Evolutionary conservation across 2,113 vertebrate genomes (phyloP).

Genomic region (Zosterops hypoxanthus): DNA sequence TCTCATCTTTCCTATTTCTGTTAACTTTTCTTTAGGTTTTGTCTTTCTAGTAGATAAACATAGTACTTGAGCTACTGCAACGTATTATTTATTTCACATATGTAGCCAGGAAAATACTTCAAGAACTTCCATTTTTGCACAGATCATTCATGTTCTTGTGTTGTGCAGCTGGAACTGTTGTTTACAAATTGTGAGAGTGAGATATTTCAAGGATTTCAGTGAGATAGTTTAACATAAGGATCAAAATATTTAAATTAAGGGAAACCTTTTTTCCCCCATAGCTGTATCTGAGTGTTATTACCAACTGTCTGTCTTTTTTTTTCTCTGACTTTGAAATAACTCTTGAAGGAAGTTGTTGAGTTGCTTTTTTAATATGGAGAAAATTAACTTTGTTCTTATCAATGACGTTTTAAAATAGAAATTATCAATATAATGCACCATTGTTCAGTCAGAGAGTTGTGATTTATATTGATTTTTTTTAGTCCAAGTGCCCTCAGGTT

Average conservation of each 20-base stretch:
- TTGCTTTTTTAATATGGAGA: slow-evolving; percentile 41
- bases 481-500: slow-evolving; percentile 12
- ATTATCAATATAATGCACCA: slow-evolving; percentile 61
- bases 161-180: background rate
- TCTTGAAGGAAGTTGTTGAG: background rate
- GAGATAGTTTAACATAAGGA: background rate
- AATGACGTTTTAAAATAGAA: slow-evolving; percentile 68
- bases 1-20: background rate
- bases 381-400: slow-evolving; percentile 59
- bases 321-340: background rate
- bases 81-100: background rate
- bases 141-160: background rate
- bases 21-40: background rate
- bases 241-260: background rate
- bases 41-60: background rate
- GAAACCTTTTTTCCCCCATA: background rate
- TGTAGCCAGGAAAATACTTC: background rate
- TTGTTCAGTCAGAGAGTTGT: slow-evolving; percentile 11
- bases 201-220: background rate
- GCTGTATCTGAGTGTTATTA: background rate
- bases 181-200: background rate
- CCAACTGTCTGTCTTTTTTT: background rate
- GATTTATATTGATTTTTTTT: slow-evolving; percentile 56
- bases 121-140: background rate
- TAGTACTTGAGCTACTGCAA: background rate